Evolutionary conservation across 2,797 vertebrate species (phyloP).

Genomic region (Garrulus glandarius): DNA sequence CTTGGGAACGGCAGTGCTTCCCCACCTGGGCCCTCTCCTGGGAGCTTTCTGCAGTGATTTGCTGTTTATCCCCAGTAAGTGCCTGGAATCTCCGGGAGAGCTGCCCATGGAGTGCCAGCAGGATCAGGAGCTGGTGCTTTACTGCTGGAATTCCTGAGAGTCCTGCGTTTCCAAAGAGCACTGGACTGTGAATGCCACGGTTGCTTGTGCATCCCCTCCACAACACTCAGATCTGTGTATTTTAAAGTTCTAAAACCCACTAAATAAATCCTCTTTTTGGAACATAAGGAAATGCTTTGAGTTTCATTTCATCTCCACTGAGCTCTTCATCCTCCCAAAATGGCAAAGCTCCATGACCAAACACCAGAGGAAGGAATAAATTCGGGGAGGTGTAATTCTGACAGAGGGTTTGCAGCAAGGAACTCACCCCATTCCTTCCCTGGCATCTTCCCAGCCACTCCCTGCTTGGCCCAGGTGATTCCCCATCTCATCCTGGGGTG

Average conservation of each 20-base stretch:
- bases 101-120: neutral
- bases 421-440: neutral
- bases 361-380: neutral
- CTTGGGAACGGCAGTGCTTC: neutral
- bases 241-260: neutral
- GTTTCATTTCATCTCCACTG: neutral
- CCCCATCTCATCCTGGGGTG: neutral
- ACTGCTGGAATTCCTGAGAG: neutral
- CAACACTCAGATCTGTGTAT: neutral
- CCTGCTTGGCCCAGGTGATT: neutral
- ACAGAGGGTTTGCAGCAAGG: neutral
- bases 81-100: neutral
- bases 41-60: neutral
- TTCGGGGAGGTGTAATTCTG: neutral
- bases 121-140: neutral
- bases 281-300: neutral
- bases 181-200: neutral
- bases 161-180: neutral
- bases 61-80: neutral
- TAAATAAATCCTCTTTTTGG: constrained; percentile 37
- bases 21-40: neutral
- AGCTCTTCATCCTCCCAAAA: neutral
- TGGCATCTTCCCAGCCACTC: neutral
- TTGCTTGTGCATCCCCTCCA: neutral
- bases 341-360: neutral